Percentiles rank a stretch among this genome's conserved stretches.
These are phyloP conservation scores for Drosophila seclusa DNA, from an alignment of 2,888 invertebrate species.

Conservation along the genomic window DNA sequence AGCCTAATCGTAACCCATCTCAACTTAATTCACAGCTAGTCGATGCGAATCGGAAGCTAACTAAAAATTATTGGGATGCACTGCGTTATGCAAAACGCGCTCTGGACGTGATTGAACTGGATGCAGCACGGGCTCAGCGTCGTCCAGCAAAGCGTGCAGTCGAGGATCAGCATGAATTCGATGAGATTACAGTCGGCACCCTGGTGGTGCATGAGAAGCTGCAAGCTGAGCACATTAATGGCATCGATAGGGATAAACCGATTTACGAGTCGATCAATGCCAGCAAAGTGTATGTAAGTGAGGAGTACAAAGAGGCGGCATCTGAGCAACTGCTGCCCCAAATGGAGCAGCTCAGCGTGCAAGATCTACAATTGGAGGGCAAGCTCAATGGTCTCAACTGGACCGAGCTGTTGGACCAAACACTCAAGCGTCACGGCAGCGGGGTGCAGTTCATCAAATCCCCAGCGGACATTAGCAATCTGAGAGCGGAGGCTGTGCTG, in stretches of 20 bases:
- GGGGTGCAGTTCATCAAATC: conserved; percentile 85
- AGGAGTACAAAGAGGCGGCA: conserved; percentile 36
- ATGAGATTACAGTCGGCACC: conserved; percentile 72
- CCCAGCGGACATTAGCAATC: conserved; percentile 61
- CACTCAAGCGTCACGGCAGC: conserved; percentile 85
- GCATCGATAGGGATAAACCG: conserved; percentile 56
- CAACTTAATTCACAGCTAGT: conserved; percentile 57
- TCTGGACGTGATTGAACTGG: conserved; percentile 72
- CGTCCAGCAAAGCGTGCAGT: conserved; percentile 37
- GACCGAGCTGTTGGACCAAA: conserved; percentile 84
- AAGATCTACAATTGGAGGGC: conserved; percentile 85
- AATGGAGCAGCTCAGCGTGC: conserved; percentile 78
- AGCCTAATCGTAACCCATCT: neutral
- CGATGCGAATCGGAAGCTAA: conserved; percentile 67
- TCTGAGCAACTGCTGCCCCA: conserved; percentile 19
- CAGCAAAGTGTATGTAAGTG: conserved; percentile 66
- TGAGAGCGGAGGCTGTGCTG: conserved; percentile 80
- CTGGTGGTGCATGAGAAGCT: conserved; percentile 73
- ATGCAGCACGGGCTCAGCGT: conserved; percentile 26
- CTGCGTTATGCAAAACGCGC: conserved; percentile 77
- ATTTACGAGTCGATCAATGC: conserved; percentile 76
- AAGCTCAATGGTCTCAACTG: conserved; percentile 86
- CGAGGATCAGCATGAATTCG: conserved; percentile 59
- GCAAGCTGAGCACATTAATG: conserved; percentile 71
- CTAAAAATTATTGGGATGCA: conserved; percentile 79